Conservation (phyloP, 2,113 vertebrate species). For the Rhynchomys soricoides region DNA sequence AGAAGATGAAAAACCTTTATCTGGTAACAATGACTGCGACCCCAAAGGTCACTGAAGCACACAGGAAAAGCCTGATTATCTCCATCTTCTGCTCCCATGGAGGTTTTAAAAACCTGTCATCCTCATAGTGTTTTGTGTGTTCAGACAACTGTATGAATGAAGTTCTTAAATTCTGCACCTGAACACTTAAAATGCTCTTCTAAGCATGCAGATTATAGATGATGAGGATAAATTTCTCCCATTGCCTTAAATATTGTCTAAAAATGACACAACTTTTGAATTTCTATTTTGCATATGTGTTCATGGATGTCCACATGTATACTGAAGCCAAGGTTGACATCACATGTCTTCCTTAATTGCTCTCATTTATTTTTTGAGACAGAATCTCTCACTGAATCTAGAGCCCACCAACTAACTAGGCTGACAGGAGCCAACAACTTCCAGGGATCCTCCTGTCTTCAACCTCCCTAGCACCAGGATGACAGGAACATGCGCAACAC, state of each 20-base stretch:
- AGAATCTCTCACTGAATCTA: background rate
- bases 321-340: background rate
- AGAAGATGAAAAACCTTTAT: background rate
- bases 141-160: slow-evolving; percentile 20
- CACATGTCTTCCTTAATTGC: background rate
- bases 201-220: slow-evolving; percentile 4
- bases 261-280: background rate
- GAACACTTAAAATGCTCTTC: background rate
- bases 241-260: background rate
- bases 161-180: background rate
- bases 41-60: background rate
- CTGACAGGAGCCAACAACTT: background rate
- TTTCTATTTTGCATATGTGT: background rate
- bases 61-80: background rate
- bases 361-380: background rate
- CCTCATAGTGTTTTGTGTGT: background rate
- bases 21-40: background rate
- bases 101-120: background rate
- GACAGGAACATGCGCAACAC: background rate
- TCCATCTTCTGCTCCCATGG: background rate
- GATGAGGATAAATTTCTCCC: background rate
- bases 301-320: background rate
- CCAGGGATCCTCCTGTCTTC: background rate
- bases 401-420: background rate
- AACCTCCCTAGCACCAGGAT: background rate